Conservation (phyloP, 1,140 invertebrate genomes). For the Hydropsyche tenuis region DNA sequence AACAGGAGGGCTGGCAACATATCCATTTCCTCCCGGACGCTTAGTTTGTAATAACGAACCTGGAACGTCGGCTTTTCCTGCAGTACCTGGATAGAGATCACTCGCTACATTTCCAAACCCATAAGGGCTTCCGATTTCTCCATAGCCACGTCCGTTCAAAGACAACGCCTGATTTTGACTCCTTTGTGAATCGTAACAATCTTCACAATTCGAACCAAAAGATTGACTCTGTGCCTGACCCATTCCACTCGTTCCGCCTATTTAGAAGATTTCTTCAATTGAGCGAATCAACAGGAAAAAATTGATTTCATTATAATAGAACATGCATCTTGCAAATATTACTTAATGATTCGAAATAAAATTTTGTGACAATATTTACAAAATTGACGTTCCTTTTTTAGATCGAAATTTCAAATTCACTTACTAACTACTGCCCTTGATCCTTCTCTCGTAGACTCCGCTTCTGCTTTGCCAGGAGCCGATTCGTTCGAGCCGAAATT, state of each 20-base stretch:
- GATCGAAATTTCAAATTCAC: constrained; percentile 54
- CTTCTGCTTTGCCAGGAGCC: constrained; percentile 76
- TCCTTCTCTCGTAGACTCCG: constrained; percentile 73
- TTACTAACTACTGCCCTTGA: constrained; percentile 79
- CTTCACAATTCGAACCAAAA: constrained; percentile 63
- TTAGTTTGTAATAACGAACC: background rate
- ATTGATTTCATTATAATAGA: constrained; percentile 12
- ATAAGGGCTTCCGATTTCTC: background rate
- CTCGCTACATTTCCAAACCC: background rate
- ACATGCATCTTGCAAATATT: background rate
- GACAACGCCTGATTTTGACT: constrained; percentile 36
- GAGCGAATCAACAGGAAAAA: too few relatives aligned
- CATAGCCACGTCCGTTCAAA: constrained; percentile 7
- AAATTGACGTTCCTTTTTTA: background rate
- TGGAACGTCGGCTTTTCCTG: constrained; percentile 4
- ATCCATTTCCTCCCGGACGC: too few relatives aligned
- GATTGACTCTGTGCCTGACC: constrained; percentile 81
- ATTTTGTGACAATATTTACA: background rate
- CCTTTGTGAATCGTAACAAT: constrained; percentile 51
- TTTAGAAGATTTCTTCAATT: constrained; percentile 39
- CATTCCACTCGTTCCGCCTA: constrained; percentile 77
- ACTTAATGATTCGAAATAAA: background rate
- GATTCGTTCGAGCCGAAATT: constrained; percentile 66
- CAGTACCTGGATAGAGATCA: background rate
- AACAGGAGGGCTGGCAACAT: background rate